phyloP scores from a whole-genome alignment of 2,888 invertebrate genomes.

The Phragmatobia fuliginosa region DNA sequence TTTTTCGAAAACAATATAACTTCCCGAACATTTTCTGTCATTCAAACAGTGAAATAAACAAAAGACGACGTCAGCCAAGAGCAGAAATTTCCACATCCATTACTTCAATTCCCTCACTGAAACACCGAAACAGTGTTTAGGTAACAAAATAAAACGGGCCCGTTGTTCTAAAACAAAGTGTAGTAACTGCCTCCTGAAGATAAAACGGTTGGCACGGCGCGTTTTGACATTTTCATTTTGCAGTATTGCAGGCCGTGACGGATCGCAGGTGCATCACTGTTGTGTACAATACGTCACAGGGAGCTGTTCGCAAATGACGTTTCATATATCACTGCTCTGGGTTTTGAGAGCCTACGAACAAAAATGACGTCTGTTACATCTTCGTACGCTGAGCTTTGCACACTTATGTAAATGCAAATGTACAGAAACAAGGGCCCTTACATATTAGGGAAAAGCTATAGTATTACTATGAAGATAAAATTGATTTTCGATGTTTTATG shows the following conservation, averaged over 20 bases:
- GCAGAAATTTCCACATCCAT: constrained; percentile 39
- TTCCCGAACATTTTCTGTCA: constrained; percentile 43
- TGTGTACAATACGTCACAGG: constrained; percentile 50
- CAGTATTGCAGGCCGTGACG: constrained; percentile 44
- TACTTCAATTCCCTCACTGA: constrained; percentile 25
- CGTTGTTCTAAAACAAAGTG: constrained; percentile 37
- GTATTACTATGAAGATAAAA: neutral
- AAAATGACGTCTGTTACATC: constrained; percentile 48
- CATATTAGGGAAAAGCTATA: neutral
- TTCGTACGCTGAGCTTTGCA: constrained; percentile 27
- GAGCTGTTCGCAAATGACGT: constrained; percentile 55
- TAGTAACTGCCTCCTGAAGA: constrained; percentile 38
- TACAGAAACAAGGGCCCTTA: neutral
- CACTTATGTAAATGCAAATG: neutral
- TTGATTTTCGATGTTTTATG: neutral
- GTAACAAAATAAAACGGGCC: constrained; percentile 36
- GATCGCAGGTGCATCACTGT: constrained; percentile 63
- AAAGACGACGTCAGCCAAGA: constrained; percentile 27
- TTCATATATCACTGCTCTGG: constrained; percentile 56
- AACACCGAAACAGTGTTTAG: constrained; percentile 34
- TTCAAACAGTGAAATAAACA: constrained; percentile 37
- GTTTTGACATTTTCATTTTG: constrained; percentile 64
- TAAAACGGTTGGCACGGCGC: constrained; percentile 27
- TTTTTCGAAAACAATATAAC: constrained; percentile 48
- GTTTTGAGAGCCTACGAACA: constrained; percentile 44